phyloP scores from a whole-genome alignment of 1,140 invertebrate species.

The Mizuhopecten yessoensis region DNA sequence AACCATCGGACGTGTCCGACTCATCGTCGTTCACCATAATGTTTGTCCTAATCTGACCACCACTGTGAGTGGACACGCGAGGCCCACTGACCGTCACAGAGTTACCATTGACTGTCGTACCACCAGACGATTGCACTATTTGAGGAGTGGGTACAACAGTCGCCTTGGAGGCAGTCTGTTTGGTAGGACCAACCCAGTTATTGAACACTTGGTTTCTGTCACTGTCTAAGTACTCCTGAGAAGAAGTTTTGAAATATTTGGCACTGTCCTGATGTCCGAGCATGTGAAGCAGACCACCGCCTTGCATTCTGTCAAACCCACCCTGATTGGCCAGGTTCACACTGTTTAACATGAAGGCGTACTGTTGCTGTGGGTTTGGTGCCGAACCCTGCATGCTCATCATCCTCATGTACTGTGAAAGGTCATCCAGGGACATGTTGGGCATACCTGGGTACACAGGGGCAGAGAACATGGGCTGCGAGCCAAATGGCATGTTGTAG shows the following conservation, averaged over 20 bases:
- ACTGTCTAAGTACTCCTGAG: constrained; percentile 47
- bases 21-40: constrained; percentile 49
- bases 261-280: constrained; percentile 5
- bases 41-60: constrained; percentile 45
- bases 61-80: constrained; percentile 39
- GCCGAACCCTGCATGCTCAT: constrained; percentile 67
- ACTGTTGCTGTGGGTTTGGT: constrained; percentile 62
- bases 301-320: constrained; percentile 41
- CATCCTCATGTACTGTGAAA: constrained; percentile 74
- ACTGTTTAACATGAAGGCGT: constrained; percentile 65
- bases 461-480: constrained; percentile 42
- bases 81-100: constrained; percentile 15
- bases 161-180: constrained; percentile 47
- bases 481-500: constrained; percentile 23
- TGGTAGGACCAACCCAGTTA: constrained; percentile 57
- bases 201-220: constrained; percentile 57
- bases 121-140: background rate
- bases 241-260: constrained; percentile 45
- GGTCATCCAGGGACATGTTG: constrained; percentile 66
- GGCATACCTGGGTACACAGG: constrained; percentile 58
- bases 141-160: constrained; percentile 9
- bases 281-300: constrained; percentile 36
- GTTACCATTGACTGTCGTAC: constrained; percentile 21
- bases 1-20: constrained; percentile 54
- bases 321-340: constrained; percentile 48